Evolutionary conservation across 2,888 invertebrate species (phyloP).

Genomic region (Hirtodrosophila alboralis): DNA sequence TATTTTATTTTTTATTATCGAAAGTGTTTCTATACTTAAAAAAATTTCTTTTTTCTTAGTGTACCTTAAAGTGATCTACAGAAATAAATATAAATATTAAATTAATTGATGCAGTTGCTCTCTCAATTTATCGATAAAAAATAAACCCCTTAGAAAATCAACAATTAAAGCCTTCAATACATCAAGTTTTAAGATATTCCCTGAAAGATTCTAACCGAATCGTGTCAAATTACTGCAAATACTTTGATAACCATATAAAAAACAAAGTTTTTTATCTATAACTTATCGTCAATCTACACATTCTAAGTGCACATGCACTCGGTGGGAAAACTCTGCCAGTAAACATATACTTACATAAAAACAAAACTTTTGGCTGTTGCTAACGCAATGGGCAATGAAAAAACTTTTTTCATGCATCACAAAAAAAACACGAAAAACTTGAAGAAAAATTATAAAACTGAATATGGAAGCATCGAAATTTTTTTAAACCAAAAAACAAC

Average conservation of each 20-base stretch:
- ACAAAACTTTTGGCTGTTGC: slow-evolving; percentile 39
- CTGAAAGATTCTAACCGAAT: background rate
- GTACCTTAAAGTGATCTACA: too few species aligned
- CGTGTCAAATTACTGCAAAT: slow-evolving; percentile 12
- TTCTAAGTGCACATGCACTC: slow-evolving; percentile 34
- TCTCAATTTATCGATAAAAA: too few species aligned
- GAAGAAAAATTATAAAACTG: slow-evolving; percentile 70
- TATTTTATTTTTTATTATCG: too few species aligned
- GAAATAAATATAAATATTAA: too few species aligned
- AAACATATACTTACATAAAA: slow-evolving; percentile 17
- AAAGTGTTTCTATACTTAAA: too few species aligned
- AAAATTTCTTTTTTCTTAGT: too few species aligned
- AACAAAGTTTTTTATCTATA: slow-evolving; percentile 13
- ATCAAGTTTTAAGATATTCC: too few species aligned
- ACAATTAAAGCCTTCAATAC: too few species aligned
- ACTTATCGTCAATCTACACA: slow-evolving; percentile 13
- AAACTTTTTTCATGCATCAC: slow-evolving; percentile 57
- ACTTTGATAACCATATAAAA: slow-evolving; percentile 25
- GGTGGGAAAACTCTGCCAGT: slow-evolving; percentile 12
- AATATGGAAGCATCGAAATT: slow-evolving; percentile 67
- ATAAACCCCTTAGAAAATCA: too few species aligned
- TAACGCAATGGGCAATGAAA: slow-evolving; percentile 63
- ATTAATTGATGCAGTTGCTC: too few species aligned
- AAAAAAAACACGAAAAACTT: too few species aligned
- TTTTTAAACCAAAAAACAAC: slow-evolving; percentile 47